A percentile compares a stretch with the other conserved stretches of the same genome.
Evolutionary conservation across 2,113 vertebrate species (phyloP).

Genomic region (Ictidomys tridecemlineatus): DNA sequence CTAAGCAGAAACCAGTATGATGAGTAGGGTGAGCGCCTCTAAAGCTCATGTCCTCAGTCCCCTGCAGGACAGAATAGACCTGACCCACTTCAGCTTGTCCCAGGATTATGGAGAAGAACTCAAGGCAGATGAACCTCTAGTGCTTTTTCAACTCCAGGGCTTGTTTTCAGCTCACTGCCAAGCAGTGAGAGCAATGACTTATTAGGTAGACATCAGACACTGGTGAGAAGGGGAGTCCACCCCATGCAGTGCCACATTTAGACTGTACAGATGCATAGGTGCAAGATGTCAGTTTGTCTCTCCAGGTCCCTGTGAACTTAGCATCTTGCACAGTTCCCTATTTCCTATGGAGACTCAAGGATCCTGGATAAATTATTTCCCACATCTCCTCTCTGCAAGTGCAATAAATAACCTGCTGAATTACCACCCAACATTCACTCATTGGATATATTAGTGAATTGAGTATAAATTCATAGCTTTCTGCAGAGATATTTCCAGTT

Average conservation of each 20-base stretch:
- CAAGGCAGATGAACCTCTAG: background rate
- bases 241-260: background rate
- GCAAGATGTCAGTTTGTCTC: background rate
- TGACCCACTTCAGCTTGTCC: background rate
- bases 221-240: background rate
- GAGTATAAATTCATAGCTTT: background rate
- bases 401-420: background rate
- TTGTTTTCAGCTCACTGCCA: background rate
- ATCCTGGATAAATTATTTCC: background rate
- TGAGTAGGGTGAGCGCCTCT: accelerated
- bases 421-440: background rate
- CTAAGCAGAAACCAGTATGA: background rate
- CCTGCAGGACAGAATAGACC: background rate
- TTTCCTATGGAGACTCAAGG: background rate
- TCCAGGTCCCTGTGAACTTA: background rate
- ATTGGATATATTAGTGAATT: background rate
- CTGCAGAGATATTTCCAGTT: background rate
- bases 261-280: background rate
- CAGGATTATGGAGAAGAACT: background rate
- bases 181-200: background rate
- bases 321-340: background rate
- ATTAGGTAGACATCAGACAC: background rate
- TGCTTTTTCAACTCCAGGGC: background rate
- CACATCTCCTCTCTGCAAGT: background rate
- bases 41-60: accelerated